Evolutionary conservation across 2,797 vertebrate genomes (phyloP), one percentile per base, ranked within the genome.

Genomic region (Bradypodion ventrale): DNA sequence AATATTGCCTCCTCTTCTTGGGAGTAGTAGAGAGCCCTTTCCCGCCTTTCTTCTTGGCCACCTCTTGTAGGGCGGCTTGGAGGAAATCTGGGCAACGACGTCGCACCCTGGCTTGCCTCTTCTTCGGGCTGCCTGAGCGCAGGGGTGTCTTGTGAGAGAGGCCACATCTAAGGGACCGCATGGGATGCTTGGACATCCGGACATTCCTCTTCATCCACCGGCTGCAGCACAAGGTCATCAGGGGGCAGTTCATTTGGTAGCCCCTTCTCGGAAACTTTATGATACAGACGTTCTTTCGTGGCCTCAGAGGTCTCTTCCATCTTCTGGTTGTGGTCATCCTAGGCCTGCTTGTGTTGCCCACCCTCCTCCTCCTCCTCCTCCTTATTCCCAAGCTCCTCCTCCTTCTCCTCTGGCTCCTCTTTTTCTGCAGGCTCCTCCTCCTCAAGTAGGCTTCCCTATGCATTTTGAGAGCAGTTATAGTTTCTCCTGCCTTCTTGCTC

Each of bases 21-120:
- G n/a, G 0, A 1, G 37, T 16, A 12, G 15, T 0, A 0, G 2
- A 0, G 1, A 1, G 32, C 25, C 3, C 6, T 21, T 63, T 81
- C 2, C 72, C 1, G 1, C 1, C 13, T 29, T 75, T 75, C n/a
- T 76, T 69, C 13, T 15, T 63, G 0, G 68, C 63, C 49, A 81
- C 15, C 49, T 76, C 52, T 25, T 42, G 60, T 6, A 81, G 7
- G n/a, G 73, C 40, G 1, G 72, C 49, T 1, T 29, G 23, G 10
- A 80, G n/a, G 40, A 75, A 80, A 8, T 80, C 62, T 0, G 62
- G 78, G 19, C 62, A 80, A 0, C 60, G 63, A 2, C 72, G 15
- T 0, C 10, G 16, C 7, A n/a, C 13, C 4, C 0, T 0, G 1
- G 12, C 10, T 0, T 32, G 21, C 12, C 3, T 4, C 44, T 74